Evolutionary conservation across 1,140 invertebrate species (phyloP).

Genomic region (Bombus picipes): DNA sequence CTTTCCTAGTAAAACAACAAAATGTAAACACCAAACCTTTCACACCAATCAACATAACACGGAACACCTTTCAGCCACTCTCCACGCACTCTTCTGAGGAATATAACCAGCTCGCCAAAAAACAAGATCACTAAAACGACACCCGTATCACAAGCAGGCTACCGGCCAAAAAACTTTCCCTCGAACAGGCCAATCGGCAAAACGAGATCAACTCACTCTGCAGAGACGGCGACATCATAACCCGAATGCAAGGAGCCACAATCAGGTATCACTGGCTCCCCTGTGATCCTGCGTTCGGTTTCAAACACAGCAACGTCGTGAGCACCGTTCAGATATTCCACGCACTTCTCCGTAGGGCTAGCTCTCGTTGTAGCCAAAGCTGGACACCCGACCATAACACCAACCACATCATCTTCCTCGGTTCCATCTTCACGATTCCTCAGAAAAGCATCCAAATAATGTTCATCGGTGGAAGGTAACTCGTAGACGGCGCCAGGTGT

Average conservation of each 20-base stretch:
- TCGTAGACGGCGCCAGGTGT: slow-evolving; percentile 67
- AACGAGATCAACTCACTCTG: slow-evolving; percentile 60
- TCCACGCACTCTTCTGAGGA: background rate
- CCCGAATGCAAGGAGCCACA: slow-evolving; percentile 62
- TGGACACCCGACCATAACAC: slow-evolving; percentile 59
- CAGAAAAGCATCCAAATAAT: slow-evolving; percentile 77
- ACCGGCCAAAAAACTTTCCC: slow-evolving; percentile 28
- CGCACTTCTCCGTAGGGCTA: slow-evolving; percentile 81
- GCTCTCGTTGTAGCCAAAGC: slow-evolving; percentile 71
- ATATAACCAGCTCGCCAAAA: background rate
- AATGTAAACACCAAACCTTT: background rate
- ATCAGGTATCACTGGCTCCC: slow-evolving; percentile 51
- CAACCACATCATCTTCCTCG: slow-evolving; percentile 49
- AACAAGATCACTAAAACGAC: background rate
- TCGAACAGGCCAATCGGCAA: slow-evolving; percentile 10
- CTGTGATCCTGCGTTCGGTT: slow-evolving; percentile 40
- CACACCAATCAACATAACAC: background rate
- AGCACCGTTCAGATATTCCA: slow-evolving; percentile 76
- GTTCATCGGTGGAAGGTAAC: slow-evolving; percentile 68
- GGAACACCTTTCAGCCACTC: background rate
- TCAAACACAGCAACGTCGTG: slow-evolving; percentile 66
- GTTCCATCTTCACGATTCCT: slow-evolving; percentile 58
- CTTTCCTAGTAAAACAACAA: background rate
- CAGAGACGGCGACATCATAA: slow-evolving; percentile 58
- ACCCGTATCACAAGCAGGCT: background rate